phyloP scores from a whole-genome alignment of 2,113 vertebrate species.

The Cricetomys ansorgei region DNA sequence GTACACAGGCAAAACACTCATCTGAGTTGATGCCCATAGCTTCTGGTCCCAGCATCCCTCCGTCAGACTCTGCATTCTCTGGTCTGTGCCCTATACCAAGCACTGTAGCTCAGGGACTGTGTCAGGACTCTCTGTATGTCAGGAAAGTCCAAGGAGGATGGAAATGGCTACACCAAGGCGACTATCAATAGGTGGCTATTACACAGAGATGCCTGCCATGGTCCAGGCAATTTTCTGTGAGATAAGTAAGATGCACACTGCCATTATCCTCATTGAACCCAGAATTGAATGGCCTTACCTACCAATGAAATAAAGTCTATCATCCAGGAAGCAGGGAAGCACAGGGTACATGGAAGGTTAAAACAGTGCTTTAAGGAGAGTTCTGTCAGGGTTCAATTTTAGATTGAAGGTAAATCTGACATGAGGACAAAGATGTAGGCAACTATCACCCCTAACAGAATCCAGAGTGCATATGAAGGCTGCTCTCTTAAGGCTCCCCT shows the following conservation, averaged over 20 bases:
- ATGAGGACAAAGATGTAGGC: not conserved
- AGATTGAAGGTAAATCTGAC: not conserved
- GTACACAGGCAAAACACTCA: too few relatives aligned
- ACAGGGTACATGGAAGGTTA: not conserved
- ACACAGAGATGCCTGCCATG: rapidly evolving
- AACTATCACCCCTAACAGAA: not conserved
- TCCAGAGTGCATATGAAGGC: not conserved
- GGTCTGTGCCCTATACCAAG: not conserved
- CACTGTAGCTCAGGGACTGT: not conserved
- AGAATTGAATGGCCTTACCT: not conserved
- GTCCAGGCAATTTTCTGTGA: not conserved
- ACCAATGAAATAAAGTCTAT: not conserved
- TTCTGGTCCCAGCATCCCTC: not conserved
- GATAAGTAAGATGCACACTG: not conserved
- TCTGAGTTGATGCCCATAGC: too few relatives aligned
- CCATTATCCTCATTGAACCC: not conserved
- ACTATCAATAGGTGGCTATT: too few relatives aligned
- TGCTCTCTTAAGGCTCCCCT: rapidly evolving
- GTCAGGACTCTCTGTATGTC: not conserved
- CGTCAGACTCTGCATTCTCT: not conserved
- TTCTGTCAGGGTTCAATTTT: not conserved
- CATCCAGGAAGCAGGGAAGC: not conserved
- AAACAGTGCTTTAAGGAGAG: not conserved
- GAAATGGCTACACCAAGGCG: not conserved
- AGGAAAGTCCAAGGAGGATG: not conserved